Conservation (phyloP, 2,113 vertebrate species). For the Struthidea cinerea region DNA sequence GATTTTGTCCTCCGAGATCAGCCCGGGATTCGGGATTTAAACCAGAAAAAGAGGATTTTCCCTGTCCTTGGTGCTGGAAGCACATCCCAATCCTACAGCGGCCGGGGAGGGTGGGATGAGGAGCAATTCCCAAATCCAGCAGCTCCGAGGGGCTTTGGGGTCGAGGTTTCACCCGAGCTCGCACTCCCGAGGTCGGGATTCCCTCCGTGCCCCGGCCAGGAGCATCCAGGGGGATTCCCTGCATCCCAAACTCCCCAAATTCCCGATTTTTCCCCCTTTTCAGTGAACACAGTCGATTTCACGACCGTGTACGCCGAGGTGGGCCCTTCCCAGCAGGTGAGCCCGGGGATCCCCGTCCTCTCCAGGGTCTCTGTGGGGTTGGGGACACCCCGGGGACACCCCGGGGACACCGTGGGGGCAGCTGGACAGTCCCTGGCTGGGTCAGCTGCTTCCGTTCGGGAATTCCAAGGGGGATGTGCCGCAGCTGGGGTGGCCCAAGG, state of each 20-base stretch:
- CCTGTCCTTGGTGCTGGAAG: not conserved
- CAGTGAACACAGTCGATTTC: fast-evolving
- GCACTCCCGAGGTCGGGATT: fast-evolving
- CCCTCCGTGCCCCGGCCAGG: fast-evolving
- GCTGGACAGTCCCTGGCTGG: not conserved
- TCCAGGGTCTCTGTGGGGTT: fast-evolving
- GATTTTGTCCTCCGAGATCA: fast-evolving
- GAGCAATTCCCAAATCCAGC: not conserved
- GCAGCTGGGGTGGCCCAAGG: fast-evolving
- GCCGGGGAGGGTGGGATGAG: not conserved
- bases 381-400: not conserved
- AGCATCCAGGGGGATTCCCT: not conserved
- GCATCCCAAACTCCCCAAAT: not conserved
- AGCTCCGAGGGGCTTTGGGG: not conserved
- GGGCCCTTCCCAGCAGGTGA: not conserved
- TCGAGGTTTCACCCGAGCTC: fast-evolving
- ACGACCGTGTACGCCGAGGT: not conserved
- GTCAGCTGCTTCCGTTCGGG: not conserved
- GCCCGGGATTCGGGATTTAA: fast-evolving
- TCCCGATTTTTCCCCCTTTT: not conserved
- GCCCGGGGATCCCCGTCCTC: fast-evolving
- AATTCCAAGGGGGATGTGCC: fast-evolving
- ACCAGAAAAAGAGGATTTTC: not conserved
- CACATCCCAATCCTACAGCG: fast-evolving
- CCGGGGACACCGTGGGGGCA: not conserved